Evolutionary conservation across 2,888 invertebrate genomes (phyloP).

Genomic region (Axea sp.): DNA sequence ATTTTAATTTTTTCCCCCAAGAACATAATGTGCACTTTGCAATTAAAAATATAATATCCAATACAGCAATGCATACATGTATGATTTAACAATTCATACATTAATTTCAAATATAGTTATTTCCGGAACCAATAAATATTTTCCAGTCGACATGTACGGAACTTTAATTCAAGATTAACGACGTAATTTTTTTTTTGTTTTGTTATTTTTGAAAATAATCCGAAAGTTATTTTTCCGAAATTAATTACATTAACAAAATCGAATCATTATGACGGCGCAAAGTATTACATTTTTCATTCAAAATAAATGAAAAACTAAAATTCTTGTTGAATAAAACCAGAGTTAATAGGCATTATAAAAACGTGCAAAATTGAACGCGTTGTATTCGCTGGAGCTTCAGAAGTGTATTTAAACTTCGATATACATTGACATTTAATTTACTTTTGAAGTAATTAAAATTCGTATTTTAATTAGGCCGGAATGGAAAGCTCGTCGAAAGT

Average conservation of each 20-base stretch:
- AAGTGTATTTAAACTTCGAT: constrained; percentile 2
- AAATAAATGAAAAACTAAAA: too few relatives aligned
- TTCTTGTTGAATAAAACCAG: too few relatives aligned
- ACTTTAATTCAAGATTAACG: constrained; percentile 31
- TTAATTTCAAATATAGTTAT: constrained; percentile 25
- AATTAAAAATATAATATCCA: constrained; percentile 40
- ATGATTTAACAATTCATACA: constrained; percentile 12
- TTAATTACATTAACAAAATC: constrained; percentile 19
- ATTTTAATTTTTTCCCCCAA: constrained; percentile 14
- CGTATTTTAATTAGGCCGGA: constrained; percentile 21
- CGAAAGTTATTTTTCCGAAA: constrained; percentile 11
- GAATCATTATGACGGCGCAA: constrained; percentile 6
- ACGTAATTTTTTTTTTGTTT: not conserved
- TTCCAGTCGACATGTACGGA: constrained; percentile 18
- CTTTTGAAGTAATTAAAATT: constrained; percentile 19
- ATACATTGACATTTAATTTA: constrained; percentile 28
- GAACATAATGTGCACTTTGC: constrained; percentile 31
- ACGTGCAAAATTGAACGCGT: too few relatives aligned
- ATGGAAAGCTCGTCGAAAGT: not conserved
- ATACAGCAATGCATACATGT: constrained; percentile 1
- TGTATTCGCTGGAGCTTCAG: too few relatives aligned
- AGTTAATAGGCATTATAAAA: too few relatives aligned
- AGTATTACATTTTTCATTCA: constrained; percentile 5
- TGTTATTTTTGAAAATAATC: constrained; percentile 13
- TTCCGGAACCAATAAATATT: constrained; percentile 35